Base-by-base conservation (phyloP, 2,113 vertebrate species). In the Gymnocephalus cernua region DNA sequence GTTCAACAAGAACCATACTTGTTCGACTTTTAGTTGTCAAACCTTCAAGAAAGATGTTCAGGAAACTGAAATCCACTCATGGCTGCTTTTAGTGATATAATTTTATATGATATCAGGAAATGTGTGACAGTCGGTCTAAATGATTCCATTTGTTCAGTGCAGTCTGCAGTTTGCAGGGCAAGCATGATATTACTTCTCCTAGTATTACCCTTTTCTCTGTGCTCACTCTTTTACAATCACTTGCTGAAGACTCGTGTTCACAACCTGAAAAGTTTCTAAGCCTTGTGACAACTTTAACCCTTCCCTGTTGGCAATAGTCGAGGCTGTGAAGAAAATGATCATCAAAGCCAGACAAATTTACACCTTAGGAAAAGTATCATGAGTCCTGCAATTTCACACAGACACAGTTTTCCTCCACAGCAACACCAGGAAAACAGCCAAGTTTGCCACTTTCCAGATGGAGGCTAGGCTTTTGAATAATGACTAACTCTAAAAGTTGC, bases 391-490 rank as follows among this genome's bases (percentile, higher is more conserved):
- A 86, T 94, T 95, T 95, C 93, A 93, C 92, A 94, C 93, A 93
- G 92, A 89, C 92, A 88, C 91, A 93, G 88, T 94, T 93, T 92
- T 89, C 83, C 92, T 93, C 92, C 88, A 89, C 85, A 91, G 92
- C 93, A 89, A 93, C 91, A 87, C 93, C 93, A 93, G 93, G 93
- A 93, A 86, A 88, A 89, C 90, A 90, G 94, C 92, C 94, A 94
- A 95, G 92, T 94, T 93, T 93, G 93, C 90, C 94, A 94, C 93
- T 93, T 95, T 95, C 94, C 95, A 95, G 94, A 95, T 95, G 93
- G 94, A 94, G 91, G 85, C 91, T 83, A 67, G 86, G 91, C 92
- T 93, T 88, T 89, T 94, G 91, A 94, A 95, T 94, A 95, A 94
- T 94, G 92, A 95, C 90, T 89, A 66, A 88, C 89, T 88, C 83